Percentiles rank a stretch among this genome's conserved stretches.
Evolutionary conservation across 2,888 invertebrate species (phyloP).

Genomic region (Micoletzkya japonica): DNA sequence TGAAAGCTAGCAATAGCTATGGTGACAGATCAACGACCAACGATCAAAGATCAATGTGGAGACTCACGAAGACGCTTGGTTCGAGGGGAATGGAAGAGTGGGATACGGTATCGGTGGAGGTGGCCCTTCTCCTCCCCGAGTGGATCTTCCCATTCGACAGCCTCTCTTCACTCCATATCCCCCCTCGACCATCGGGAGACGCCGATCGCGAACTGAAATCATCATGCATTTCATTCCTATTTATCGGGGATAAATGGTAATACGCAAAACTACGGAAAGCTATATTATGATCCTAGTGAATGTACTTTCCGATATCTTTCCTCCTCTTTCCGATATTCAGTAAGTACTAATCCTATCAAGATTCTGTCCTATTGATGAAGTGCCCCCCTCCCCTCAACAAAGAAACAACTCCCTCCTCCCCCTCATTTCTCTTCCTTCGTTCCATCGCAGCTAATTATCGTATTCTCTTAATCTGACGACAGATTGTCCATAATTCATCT

Average conservation of each 20-base stretch:
- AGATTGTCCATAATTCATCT: too few species aligned
- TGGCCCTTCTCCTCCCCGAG: slow-evolving; percentile 7
- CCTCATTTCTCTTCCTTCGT: too few species aligned
- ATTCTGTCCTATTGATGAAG: too few species aligned
- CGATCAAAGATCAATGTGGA: background rate
- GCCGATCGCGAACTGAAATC: background rate
- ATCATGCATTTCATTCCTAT: background rate
- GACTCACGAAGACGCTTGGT: slow-evolving; percentile 36
- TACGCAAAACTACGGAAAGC: background rate
- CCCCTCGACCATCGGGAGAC: slow-evolving; percentile 15
- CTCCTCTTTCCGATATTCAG: too few species aligned
- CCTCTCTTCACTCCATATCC: background rate
- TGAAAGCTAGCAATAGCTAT: background rate
- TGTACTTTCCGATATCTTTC: too few species aligned
- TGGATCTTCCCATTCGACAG: slow-evolving; percentile 8
- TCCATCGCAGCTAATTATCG: too few species aligned
- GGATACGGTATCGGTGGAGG: background rate
- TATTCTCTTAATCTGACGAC: too few species aligned
- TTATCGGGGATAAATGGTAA: background rate
- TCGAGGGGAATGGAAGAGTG: slow-evolving; percentile 32
- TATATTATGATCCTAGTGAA: too few species aligned
- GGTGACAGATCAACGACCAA: too few species aligned
- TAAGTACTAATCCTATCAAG: too few species aligned
- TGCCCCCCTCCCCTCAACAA: too few species aligned
- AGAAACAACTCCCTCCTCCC: too few species aligned